Conservation (phyloP, 2,113 vertebrate species). For the Microtus oregoni region DNA sequence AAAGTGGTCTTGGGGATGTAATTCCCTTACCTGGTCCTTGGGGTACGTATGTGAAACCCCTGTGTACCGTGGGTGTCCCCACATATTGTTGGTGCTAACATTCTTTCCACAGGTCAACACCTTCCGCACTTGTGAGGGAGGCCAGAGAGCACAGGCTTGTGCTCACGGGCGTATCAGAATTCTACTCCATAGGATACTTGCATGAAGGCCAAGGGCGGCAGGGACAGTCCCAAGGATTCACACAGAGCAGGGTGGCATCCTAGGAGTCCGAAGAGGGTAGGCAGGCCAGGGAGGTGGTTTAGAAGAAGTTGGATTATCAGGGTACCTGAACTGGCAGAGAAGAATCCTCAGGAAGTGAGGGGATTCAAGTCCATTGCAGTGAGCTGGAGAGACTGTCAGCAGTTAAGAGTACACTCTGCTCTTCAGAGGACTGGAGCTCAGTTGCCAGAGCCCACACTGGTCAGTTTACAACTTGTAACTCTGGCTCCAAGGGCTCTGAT, state of each 20-base stretch:
- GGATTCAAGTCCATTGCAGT: background rate
- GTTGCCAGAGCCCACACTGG: background rate
- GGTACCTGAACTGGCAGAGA: background rate
- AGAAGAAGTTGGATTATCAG: background rate
- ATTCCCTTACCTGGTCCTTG: background rate
- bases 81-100: background rate
- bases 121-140: background rate
- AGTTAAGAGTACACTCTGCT: background rate
- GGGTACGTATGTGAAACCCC: background rate
- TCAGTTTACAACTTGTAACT: background rate
- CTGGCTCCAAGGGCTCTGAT: background rate
- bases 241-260: background rate
- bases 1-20: background rate
- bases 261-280: background rate
- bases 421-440: background rate
- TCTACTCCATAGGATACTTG: background rate
- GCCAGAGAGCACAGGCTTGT: background rate
- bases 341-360: background rate
- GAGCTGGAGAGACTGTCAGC: background rate
- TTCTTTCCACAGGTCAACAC: too few species aligned
- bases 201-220: background rate
- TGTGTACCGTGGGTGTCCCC: background rate
- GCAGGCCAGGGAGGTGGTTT: accelerated
- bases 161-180: accelerated
- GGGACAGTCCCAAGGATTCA: background rate